Base-by-base conservation (phyloP, 1,140 invertebrate species). In the Drosophila virilis region DNA sequence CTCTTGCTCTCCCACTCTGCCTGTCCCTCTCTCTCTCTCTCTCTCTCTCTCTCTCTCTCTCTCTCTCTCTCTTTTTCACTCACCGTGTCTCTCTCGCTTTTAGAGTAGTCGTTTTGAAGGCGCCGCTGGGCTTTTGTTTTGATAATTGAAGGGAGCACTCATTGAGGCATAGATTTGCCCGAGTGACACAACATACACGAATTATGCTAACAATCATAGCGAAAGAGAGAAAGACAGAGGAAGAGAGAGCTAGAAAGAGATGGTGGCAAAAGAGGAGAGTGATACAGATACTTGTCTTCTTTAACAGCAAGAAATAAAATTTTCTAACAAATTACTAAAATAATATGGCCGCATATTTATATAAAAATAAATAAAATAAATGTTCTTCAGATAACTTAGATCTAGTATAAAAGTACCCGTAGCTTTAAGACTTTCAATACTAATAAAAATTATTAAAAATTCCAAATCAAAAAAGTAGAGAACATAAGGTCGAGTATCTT, bases 91-190 rank as follows among this genome's bases (percentile, higher is more conserved):
- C 37, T 60, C 54, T 77, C 22, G 78, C 22, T 33, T 35, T 55
- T 35, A 5, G 8, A 42, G 12, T 10, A 51, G 58, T 57, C 6
- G 45, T 52, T 65, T 70, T 71, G n/a, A 70, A 60, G 73, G 60
- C 59, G 60, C 52, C 54, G 48, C 50, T 15, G 35, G 15, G 38
- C 74, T 73, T 73, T 76, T 72, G 61, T 67, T 57, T 62, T 45
- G 43, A 43, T 77, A 77, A 68, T 77, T 77, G 61, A 73, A 62
- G 74, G 62, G 70, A 67, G 62, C 40, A 60, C 38, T 70, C 38
- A 38, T 17, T 38, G 55, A 12, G 46, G 17, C 42, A 62, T 33
- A 40, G 35, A 72, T 55, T 50, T 32, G 61, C 40, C 13, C 10
- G 37, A 43, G 54, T 74, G 13, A 38, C 50, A 69, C 69, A 46